phyloP scores from a whole-genome alignment of 2,113 vertebrate genomes.

The Calyptommatus sinebrachiatus region DNA sequence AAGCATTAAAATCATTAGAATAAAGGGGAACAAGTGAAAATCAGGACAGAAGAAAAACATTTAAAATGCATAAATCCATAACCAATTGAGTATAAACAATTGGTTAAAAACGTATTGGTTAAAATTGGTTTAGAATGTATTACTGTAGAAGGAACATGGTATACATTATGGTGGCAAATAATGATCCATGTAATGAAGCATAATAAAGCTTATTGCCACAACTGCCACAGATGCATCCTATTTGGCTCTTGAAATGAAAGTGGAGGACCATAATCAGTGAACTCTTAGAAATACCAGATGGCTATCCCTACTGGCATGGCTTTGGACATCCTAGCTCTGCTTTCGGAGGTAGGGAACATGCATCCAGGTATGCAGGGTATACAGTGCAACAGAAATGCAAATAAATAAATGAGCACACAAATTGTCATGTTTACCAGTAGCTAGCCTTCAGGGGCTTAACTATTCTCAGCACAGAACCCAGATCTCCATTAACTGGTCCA shows the following conservation, averaged over 20 bases:
- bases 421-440: too few species aligned
- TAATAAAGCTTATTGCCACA: neutral
- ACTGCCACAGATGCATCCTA: neutral
- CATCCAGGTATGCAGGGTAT: too few species aligned
- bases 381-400: too few species aligned
- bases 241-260: neutral
- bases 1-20: slow-evolving; percentile 49
- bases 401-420: neutral
- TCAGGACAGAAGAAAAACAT: neutral
- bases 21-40: slow-evolving; percentile 37
- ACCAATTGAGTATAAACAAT: neutral
- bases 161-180: neutral
- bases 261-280: too few species aligned
- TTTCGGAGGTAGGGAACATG: too few species aligned
- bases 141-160: neutral
- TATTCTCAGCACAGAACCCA: too few species aligned
- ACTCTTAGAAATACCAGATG: neutral
- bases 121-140: too few species aligned
- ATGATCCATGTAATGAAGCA: neutral
- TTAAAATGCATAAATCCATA: slow-evolving; percentile 4
- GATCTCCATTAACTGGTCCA: too few species aligned
- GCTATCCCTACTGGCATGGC: neutral
- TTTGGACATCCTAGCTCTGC: too few species aligned
- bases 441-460: too few species aligned
- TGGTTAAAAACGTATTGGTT: too few species aligned